A percentile compares a stretch with the other conserved stretches of the same genome.
phyloP scores from a whole-genome alignment of 2,797 vertebrate genomes.

The Sciaenops ocellatus region DNA sequence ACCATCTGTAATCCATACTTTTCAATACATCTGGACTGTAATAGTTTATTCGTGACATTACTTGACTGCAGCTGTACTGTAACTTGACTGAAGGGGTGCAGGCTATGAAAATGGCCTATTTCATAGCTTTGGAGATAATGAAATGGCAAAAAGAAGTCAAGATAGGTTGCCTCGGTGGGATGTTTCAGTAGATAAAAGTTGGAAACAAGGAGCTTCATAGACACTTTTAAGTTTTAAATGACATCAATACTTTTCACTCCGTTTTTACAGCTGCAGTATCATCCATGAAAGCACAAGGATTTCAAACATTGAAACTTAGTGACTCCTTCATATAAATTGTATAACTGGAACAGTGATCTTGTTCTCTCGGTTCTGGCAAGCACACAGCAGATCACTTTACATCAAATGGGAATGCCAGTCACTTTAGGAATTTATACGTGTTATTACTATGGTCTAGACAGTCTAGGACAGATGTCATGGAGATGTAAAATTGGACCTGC shows the following conservation, averaged over 20 bases:
- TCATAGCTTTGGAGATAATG: conserved; percentile 29
- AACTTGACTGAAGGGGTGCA: conserved; percentile 8
- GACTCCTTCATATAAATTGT: conserved; percentile 60
- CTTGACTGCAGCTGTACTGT: conserved; percentile 54
- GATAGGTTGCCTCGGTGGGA: not conserved
- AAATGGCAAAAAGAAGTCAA: conserved; percentile 7
- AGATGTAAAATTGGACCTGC: conserved; percentile 70
- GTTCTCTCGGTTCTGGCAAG: conserved; percentile 66
- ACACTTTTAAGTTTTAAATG: conserved; percentile 23
- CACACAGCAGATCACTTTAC: conserved; percentile 75
- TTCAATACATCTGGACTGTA: conserved; percentile 65
- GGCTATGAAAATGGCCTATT: conserved; percentile 13
- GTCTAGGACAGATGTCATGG: conserved; percentile 72
- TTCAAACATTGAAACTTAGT: conserved; percentile 40
- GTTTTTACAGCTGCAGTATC: conserved; percentile 36
- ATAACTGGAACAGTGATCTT: conserved; percentile 68
- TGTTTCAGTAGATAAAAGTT: conserved; percentile 2
- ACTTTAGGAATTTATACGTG: conserved; percentile 77
- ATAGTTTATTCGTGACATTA: conserved; percentile 55
- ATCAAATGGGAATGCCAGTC: conserved; percentile 81
- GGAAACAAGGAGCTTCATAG: not conserved
- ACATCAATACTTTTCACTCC: not conserved
- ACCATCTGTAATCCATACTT: conserved; percentile 59
- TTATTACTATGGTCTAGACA: conserved; percentile 82
- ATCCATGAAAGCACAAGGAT: conserved; percentile 31